A percentile compares a stretch with the other conserved stretches of the same genome.
These are phyloP conservation scores for Oophaga sylvatica DNA, from an alignment of 2,797 vertebrate genomes.

Conservation along the genomic window DNA sequence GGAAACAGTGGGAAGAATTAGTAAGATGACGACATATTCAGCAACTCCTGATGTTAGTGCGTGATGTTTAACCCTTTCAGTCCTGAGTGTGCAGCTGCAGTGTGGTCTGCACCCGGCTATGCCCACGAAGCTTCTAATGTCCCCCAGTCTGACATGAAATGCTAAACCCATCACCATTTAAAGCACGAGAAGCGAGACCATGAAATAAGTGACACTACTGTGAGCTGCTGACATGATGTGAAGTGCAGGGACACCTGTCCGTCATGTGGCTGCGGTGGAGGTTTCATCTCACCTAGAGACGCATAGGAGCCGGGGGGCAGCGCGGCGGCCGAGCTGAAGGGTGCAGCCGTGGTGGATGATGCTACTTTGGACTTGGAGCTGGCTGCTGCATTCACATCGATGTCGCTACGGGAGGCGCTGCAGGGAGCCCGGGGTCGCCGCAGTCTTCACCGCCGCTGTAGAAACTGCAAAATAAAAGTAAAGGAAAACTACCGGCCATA, in stretches of 20 bases:
- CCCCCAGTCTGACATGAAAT: background rate
- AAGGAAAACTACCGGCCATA: slow-evolving; percentile 44
- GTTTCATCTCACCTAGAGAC: slow-evolving; percentile 85
- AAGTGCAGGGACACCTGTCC: background rate
- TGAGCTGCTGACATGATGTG: background rate
- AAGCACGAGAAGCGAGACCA: background rate
- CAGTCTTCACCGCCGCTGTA: slow-evolving; percentile 83
- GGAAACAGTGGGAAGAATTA: slow-evolving; percentile 78
- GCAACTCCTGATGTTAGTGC: slow-evolving; percentile 30
- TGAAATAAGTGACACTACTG: background rate
- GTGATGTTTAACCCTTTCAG: slow-evolving; percentile 17
- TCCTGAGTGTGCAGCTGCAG: background rate
- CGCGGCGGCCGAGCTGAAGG: slow-evolving; percentile 90
- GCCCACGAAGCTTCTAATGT: background rate
- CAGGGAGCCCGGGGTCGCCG: slow-evolving; percentile 85
- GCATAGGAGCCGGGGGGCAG: slow-evolving; percentile 95
- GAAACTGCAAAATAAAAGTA: slow-evolving; percentile 78
- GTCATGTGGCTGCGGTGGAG: background rate
- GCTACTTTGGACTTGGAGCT: slow-evolving; percentile 91
- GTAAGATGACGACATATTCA: slow-evolving; percentile 62
- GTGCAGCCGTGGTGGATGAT: slow-evolving; percentile 78
- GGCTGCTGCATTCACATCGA: slow-evolving; percentile 95
- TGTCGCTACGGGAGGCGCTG: slow-evolving; percentile 95
- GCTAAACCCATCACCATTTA: background rate
- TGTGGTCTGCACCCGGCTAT: background rate